Percentiles rank a stretch among this genome's conserved stretches.
These are phyloP conservation scores for Amphipyra berbera DNA, from an alignment of 2,888 invertebrate species.

Conservation along the genomic window DNA sequence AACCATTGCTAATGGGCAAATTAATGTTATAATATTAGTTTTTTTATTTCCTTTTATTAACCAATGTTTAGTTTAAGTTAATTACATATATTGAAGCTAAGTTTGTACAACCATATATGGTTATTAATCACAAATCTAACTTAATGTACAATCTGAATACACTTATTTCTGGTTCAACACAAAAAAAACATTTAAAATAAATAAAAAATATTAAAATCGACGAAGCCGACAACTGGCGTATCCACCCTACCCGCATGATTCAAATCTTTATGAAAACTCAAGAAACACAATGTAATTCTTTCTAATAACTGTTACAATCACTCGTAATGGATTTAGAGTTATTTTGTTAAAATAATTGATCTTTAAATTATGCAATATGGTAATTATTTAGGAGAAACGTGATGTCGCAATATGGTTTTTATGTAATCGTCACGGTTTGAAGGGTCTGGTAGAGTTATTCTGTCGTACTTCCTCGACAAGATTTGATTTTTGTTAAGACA, in stretches of 20 bases:
- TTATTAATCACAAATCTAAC: too few relatives aligned
- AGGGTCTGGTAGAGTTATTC: conserved; percentile 24
- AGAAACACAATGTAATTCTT: conserved; percentile 36
- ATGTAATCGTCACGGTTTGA: conserved; percentile 35
- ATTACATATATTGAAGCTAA: too few relatives aligned
- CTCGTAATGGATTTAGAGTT: conserved; percentile 46
- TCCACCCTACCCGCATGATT: conserved; percentile 28
- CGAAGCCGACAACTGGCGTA: conserved; percentile 2
- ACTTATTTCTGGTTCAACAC: too few relatives aligned
- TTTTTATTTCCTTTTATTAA: too few relatives aligned
- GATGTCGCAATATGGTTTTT: conserved; percentile 29
- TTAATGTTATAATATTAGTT: too few relatives aligned
- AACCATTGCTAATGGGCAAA: too few relatives aligned
- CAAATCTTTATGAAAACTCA: conserved; percentile 47
- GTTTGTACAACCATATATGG: too few relatives aligned
- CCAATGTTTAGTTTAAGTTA: too few relatives aligned
- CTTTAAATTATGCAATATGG: conserved; percentile 53
- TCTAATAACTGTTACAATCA: conserved; percentile 52
- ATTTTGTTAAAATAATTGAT: conserved; percentile 51
- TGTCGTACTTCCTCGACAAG: neutral
- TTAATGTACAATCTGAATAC: too few relatives aligned
- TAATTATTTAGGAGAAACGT: conserved; percentile 39
- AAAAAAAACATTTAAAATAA: neutral
- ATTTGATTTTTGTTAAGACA: too few relatives aligned
- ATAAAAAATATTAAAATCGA: neutral